A percentile compares a stretch with the other conserved stretches of the same genome.
Evolutionary conservation across 2,113 vertebrate species (phyloP).

Genomic region (Xenopus tropicalis): UCB_Xtro_10.0 CM004448.2:11188001-11188500

Average conservation of each 20-base stretch:
- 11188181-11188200: constrained; percentile 59
- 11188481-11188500: constrained; percentile 57
- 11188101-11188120: constrained; percentile 55
- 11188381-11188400: constrained; percentile 66
- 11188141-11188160: constrained; percentile 66
- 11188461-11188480: constrained; percentile 68
- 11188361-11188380: constrained; percentile 65
- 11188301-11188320: not conserved
- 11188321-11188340: constrained; percentile 60
- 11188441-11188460: constrained; percentile 60
- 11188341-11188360: constrained; percentile 66
- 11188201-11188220: constrained; percentile 71
- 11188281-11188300: too few species aligned
- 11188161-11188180: constrained; percentile 66
- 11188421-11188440: constrained; percentile 68
- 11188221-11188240: constrained; percentile 60
- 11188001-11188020: too few species aligned
- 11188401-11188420: not conserved
- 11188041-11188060: too few species aligned
- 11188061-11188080: too few species aligned
- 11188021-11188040: too few species aligned
- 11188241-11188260: too few species aligned
- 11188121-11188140: constrained; percentile 63
- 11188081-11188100: too few species aligned
- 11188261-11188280: too few species aligned